A percentile compares a stretch with the other conserved stretches of the same genome.
Evolutionary conservation across 2,888 invertebrate genomes (phyloP).

Genomic region (Eubasilissa splendida): DNA sequence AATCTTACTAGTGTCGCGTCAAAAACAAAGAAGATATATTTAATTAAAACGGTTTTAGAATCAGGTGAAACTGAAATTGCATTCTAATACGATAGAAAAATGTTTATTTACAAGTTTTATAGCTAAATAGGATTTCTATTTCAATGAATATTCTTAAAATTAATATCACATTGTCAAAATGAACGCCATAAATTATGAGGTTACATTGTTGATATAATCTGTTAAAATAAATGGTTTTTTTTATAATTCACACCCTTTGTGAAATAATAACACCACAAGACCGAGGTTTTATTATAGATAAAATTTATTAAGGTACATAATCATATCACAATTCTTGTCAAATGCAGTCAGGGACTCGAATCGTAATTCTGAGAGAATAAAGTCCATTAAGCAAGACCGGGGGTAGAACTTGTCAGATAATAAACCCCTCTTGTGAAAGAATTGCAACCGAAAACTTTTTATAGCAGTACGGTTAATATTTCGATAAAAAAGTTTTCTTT

Average conservation of each 20-base stretch:
- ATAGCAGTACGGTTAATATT: conserved; percentile 45
- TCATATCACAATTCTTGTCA: neutral
- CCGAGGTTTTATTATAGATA: neutral
- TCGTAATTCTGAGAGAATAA: conserved; percentile 44
- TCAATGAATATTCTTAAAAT: too few relatives aligned
- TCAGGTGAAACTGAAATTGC: too few relatives aligned
- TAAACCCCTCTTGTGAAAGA: conserved; percentile 53
- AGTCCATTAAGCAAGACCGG: conserved; percentile 44
- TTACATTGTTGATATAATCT: neutral
- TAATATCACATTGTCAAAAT: too few relatives aligned
- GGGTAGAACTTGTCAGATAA: conserved; percentile 46
- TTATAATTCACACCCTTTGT: neutral
- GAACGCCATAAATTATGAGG: neutral
- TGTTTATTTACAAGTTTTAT: too few relatives aligned
- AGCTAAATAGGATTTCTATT: too few relatives aligned
- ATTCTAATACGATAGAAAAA: too few relatives aligned
- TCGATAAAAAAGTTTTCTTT: conserved; percentile 49
- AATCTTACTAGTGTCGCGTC: too few relatives aligned
- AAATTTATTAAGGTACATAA: neutral
- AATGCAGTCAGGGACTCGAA: conserved; percentile 45
- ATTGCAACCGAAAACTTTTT: conserved; percentile 55
- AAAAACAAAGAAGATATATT: too few relatives aligned
- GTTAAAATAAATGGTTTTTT: neutral
- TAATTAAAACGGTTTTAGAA: too few relatives aligned
- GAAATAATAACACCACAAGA: neutral